phyloP scores from a whole-genome alignment of 2,888 invertebrate species.

The Corbicula japonica region DNA sequence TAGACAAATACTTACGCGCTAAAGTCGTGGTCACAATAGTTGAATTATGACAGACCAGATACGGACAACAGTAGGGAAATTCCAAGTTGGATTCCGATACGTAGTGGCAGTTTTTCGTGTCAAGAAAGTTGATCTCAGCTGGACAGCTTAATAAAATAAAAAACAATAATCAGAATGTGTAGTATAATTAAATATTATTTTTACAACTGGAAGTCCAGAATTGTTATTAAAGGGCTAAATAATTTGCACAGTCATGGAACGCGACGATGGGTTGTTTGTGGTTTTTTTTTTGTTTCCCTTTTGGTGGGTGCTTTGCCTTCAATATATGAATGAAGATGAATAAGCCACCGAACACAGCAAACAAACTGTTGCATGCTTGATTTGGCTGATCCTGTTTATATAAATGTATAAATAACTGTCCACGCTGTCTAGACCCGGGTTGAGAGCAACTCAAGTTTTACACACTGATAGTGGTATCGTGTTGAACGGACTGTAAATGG shows the following conservation, averaged over 20 bases:
- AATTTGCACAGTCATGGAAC: neutral
- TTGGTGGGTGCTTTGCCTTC: neutral
- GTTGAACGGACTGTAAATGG: neutral
- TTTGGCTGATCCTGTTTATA: neutral
- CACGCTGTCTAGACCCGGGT: no score
- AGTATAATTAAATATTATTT: neutral
- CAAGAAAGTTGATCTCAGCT: slow-evolving; percentile 52
- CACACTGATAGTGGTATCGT: neutral
- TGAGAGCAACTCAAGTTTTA: slow-evolving; percentile 3
- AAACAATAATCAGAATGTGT: neutral
- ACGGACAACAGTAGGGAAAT: slow-evolving; percentile 73
- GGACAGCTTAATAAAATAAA: slow-evolving; percentile 63
- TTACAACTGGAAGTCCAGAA: neutral
- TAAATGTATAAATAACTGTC: no score
- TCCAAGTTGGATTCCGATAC: slow-evolving; percentile 43
- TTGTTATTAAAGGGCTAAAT: neutral
- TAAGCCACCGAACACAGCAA: neutral
- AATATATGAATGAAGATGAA: neutral
- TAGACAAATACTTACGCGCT: slow-evolving; percentile 50
- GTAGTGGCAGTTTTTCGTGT: slow-evolving; percentile 64
- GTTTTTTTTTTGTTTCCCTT: neutral
- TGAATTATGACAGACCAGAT: slow-evolving; percentile 62
- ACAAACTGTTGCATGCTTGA: neutral
- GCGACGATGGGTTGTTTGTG: neutral
- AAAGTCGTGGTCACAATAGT: slow-evolving; percentile 57